phyloP scores from a whole-genome alignment of 2,113 vertebrate species.

The Nothocercus nigrocapillus region DNA sequence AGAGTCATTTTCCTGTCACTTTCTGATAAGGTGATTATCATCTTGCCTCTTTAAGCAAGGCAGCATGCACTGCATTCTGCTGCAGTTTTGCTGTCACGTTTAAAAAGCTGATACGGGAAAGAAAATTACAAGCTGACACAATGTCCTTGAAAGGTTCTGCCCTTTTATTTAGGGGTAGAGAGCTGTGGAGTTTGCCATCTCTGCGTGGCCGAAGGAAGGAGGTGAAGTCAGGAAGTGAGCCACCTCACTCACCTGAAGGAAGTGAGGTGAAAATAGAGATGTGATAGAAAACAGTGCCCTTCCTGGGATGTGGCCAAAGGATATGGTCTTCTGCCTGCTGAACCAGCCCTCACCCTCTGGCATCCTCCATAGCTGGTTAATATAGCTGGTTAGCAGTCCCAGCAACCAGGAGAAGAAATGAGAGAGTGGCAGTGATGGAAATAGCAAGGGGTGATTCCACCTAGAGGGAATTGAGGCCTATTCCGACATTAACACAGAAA shows the following conservation, averaged over 20 bases:
- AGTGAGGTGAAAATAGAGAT: background rate
- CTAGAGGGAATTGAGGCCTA: background rate
- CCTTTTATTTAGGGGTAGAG: background rate
- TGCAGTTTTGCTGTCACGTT: background rate
- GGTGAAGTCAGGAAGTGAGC: too few relatives aligned
- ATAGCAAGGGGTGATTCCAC: background rate
- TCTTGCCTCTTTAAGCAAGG: slow-evolving; percentile 3
- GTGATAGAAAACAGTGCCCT: background rate
- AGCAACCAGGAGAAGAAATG: background rate
- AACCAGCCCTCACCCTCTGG: background rate
- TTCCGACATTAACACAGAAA: background rate
- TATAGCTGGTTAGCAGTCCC: background rate
- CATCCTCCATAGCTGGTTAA: background rate
- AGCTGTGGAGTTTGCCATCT: background rate
- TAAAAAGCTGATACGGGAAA: background rate
- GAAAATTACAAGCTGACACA: slow-evolving; percentile 1
- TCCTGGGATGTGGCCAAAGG: background rate
- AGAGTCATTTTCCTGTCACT: slow-evolving; percentile 15
- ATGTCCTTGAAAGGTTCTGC: background rate
- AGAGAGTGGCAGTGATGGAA: background rate
- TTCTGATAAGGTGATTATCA: slow-evolving; percentile 42
- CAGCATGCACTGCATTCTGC: background rate
- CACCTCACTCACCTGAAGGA: background rate
- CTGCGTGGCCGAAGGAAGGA: background rate
- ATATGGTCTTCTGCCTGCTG: background rate